These are phyloP conservation scores for Drosophila tristis DNA, from an alignment of 1,140 invertebrate species.

Conservation along the genomic window DNA sequence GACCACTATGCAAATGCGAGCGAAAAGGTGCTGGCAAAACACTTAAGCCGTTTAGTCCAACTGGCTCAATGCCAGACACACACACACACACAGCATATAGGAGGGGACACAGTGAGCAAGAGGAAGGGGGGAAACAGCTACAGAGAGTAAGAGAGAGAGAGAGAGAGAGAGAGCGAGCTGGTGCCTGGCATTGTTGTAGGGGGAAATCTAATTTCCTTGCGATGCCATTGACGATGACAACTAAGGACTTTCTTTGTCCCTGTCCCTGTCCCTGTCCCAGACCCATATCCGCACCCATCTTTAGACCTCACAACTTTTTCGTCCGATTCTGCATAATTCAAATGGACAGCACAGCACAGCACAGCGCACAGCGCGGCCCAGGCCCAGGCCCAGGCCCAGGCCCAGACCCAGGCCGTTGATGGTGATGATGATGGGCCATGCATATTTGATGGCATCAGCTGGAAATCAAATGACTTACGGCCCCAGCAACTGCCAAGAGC, in stretches of 20 bases:
- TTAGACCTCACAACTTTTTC: neutral
- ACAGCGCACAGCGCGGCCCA: neutral
- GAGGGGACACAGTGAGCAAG: neutral
- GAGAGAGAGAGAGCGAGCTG: neutral
- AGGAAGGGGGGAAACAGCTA: neutral
- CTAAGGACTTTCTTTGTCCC: neutral
- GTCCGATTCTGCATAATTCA: conserved; percentile 43
- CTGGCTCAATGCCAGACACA: conserved; percentile 12
- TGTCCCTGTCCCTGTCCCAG: neutral
- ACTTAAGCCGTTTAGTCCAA: conserved; percentile 55
- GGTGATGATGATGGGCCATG: conserved; percentile 42
- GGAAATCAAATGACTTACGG: conserved; percentile 33
- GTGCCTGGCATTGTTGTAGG: conserved; percentile 29
- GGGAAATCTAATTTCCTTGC: conserved; percentile 58
- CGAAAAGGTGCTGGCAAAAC: conserved; percentile 33
- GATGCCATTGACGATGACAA: conserved; percentile 38
- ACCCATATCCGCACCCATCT: neutral
- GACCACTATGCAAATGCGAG: conserved; percentile 46
- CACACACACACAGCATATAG: neutral
- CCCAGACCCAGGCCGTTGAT: neutral
- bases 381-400: no score
- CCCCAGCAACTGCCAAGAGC: neutral
- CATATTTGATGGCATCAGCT: conserved; percentile 51
- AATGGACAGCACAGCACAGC: conserved; percentile 41
- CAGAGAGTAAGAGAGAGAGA: neutral